Percentiles rank a stretch among this genome's conserved stretches.
Conservation (phyloP, 2,888 invertebrate species). For the Heteromyza rotundicornis region DNA sequence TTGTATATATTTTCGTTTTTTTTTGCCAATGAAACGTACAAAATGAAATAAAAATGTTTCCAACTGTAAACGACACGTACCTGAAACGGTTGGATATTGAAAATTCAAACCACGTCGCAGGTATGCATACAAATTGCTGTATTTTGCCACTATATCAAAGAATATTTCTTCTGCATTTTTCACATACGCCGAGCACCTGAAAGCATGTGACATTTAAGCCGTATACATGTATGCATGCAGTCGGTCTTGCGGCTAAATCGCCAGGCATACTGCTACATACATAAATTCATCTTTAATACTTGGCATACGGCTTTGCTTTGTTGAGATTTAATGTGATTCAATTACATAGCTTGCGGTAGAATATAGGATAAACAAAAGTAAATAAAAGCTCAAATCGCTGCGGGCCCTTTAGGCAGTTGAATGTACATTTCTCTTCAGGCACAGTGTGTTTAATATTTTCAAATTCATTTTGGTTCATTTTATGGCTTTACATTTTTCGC, state of each 20-base stretch:
- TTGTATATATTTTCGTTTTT: not conserved
- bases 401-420: no score
- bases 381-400: no score
- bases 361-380: no score
- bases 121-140: not conserved
- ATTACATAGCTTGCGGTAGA: no score
- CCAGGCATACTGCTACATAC: not conserved
- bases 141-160: not conserved
- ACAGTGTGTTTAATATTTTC: no score
- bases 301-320: not conserved
- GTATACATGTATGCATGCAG: not conserved
- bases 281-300: conserved; percentile 1
- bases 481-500: no score
- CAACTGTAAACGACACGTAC: no score
- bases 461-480: no score
- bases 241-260: no score
- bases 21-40: not conserved
- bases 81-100: not conserved
- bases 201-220: not conserved
- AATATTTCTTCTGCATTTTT: not conserved
- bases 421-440: no score
- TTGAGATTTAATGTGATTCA: no score
- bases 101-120: not conserved
- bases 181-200: not conserved
- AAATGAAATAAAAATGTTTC: no score